Conservation (phyloP, 2,113 vertebrate genomes). For the Gila orcuttii region DNA sequence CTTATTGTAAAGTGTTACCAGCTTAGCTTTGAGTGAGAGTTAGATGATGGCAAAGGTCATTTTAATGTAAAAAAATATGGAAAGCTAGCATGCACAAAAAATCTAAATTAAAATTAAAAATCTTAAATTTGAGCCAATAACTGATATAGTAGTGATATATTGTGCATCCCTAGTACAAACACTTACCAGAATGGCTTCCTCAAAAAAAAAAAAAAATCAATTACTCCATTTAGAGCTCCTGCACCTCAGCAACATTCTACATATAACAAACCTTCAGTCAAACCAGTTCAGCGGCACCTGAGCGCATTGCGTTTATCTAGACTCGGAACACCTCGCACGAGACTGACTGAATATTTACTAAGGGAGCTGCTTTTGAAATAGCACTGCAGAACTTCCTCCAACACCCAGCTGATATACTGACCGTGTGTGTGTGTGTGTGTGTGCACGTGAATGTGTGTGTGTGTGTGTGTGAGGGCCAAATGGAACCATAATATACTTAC, state of each 20-base stretch:
- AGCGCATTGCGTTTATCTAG: background rate
- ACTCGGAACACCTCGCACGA: background rate
- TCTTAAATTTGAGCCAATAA: background rate
- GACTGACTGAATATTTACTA: slow-evolving; percentile 50
- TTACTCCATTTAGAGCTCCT: slow-evolving; percentile 1
- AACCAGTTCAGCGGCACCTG: background rate
- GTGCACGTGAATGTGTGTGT: background rate
- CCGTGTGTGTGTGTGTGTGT: background rate
- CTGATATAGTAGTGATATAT: background rate
- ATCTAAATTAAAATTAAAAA: no score
- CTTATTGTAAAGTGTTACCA: no score
- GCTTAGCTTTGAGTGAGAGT: background rate
- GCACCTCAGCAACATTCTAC: background rate
- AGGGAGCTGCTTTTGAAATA: slow-evolving; percentile 52
- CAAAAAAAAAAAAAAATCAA: background rate
- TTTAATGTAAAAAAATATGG: background rate
- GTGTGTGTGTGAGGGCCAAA: no score
- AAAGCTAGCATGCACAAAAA: background rate
- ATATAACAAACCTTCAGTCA: background rate
- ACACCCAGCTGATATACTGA: slow-evolving; percentile 37
- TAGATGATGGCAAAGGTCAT: background rate
- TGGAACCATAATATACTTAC: no score
- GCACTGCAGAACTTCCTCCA: slow-evolving; percentile 45
- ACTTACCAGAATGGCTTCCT: background rate
- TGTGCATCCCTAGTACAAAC: background rate